Base-by-base conservation (phyloP, 2,888 invertebrate genomes). In the Epicampocera succincta region DNA sequence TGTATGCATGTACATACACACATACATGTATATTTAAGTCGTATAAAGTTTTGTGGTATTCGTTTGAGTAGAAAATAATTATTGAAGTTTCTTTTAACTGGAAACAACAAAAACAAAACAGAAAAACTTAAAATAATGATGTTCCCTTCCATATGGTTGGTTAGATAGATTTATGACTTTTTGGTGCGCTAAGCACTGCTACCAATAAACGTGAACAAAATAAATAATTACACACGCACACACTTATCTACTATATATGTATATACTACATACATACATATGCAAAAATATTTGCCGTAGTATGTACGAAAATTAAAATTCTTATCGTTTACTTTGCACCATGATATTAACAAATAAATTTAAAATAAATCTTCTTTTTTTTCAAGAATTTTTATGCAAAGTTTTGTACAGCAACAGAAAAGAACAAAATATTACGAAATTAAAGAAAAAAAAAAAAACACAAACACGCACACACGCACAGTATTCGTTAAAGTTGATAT, bases 201-300 rank as follows among this genome's bases (percentile, higher is more conserved):
- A 63, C 72, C 76, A 68, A 61, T 63, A 52, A 66, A 81, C 81
- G 81, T 81, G 81, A 65, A 44, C 40, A 50, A 81, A 77, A 81
- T 81, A 61, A 61, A 50, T 73, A 81, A 77, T 81, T 65, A 80
- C 8, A 48, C 17, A 13, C 12, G 17, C 13, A 54, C 6, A n/a
- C n/a, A 8, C n/a, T 15, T 25, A 25, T 40, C 9, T 46, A 56
- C 17, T 9, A n/a, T n/a, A n/a, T 2, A 19, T 42, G 29, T 38
- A 13, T 38, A 13, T 61, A 12, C n/a, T 8, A 5, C n/a, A 11
- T 46, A n/a, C 17, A 33, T 65, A 17, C 6, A 17, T 33, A 33
- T 33, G 29, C 8, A 19, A 38, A 38, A 25, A 1, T 4, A 38
- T 46, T 17, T 12, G 21, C 42, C n/a, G 29, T 8, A 61, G 12